Evolutionary conservation across 1,140 invertebrate genomes (phyloP), one percentile per base, ranked within the genome.

Genomic region (Drosophila parabipectinata): DNA sequence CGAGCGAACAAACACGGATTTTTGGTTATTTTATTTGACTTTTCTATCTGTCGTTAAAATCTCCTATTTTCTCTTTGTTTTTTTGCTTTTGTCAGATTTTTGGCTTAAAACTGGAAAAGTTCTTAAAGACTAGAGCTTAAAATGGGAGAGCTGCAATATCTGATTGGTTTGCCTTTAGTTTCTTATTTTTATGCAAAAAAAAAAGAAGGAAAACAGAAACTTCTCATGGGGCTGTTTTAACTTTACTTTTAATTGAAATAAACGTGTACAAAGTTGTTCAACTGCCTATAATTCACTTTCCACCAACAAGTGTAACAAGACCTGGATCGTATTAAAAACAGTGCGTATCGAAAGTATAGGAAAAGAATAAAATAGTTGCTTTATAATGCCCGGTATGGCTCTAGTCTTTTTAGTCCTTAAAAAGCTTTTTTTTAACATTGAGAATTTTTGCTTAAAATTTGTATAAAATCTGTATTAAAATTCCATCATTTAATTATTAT

Each of bases 171-270:
- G 9, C n/a, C 8, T 52, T 9, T 53, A 6, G 5, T 24, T 69
- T 57, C n/a, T 54, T 51, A 51, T 72, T 3, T 15, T 28, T 28
- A 6, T 28, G 5, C 0, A 5, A 28, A 28, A 28, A 26, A 26
- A 4, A 26, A 28, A 28, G n/a, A 28, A 28, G 5, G 5, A 7
- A 14, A 41, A 2, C 2, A 21, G 21, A 41, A 41, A 41, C 12
- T 15, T 41, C 39, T n/a, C 12, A 15, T 14, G 8, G 39, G 39
- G 14, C 69, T 54, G 64, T 61, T 41, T 50, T 55, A 83, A 79
- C 79, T 82, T 64, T 71, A 41, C 32, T 69, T 63, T 83, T 82
- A 82, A 82, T 82, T 82, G 75, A 82, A 82, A 82, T 69, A 73
- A 73, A 63, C 76, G 37, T 72, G 62, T 56, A 53, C 53, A 77